Conservation (phyloP, 2,113 vertebrate genomes). For the Dendropsophus ebraccatus region DNA sequence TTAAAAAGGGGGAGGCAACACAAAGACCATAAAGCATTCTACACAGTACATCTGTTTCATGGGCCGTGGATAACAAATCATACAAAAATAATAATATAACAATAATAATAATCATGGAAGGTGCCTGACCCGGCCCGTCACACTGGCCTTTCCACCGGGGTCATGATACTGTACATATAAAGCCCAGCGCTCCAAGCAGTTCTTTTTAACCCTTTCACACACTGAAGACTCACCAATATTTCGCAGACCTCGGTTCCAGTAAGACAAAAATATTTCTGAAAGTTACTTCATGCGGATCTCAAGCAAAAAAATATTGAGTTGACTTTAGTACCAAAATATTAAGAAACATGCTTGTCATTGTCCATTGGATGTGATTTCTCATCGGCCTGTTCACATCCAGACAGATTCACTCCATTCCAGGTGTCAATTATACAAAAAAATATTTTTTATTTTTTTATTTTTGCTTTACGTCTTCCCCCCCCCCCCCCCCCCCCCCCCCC, state of each 20-base stretch:
- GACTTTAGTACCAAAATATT: constrained; percentile 22
- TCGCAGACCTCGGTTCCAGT: background rate
- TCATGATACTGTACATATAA: background rate
- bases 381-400: background rate
- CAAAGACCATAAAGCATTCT: constrained; percentile 19
- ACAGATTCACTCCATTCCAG: background rate
- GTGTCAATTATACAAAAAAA: background rate
- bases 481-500: no score
- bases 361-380: background rate
- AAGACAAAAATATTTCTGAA: background rate
- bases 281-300: constrained; percentile 27
- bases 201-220: background rate
- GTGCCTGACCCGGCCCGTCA: background rate
- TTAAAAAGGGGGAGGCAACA: constrained; percentile 4
- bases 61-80: constrained; percentile 18
- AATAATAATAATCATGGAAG: background rate
- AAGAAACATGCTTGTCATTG: constrained; percentile 28
- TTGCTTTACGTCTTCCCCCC: background rate
- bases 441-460: background rate
- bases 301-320: constrained; percentile 34
- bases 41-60: background rate
- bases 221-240: constrained; percentile 2
- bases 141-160: background rate
- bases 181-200: background rate
- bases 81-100: constrained; percentile 27